phyloP scores from a whole-genome alignment of 1,140 invertebrate genomes.

The Colletes gigas region DNA sequence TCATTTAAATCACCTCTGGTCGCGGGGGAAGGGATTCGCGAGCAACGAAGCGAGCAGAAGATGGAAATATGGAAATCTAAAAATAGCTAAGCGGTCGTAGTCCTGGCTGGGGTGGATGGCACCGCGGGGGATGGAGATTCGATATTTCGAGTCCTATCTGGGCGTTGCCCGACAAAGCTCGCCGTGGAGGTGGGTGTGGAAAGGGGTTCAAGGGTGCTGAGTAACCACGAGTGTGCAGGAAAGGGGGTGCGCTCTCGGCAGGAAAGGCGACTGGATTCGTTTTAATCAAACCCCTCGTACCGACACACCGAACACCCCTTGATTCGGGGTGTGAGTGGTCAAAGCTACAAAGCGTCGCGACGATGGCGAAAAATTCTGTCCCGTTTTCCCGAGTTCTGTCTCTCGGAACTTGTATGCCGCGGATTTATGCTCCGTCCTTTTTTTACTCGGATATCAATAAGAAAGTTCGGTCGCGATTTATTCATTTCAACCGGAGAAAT shows the following conservation, averaged over 20 bases:
- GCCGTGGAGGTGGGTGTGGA: slow-evolving; percentile 38
- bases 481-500: too few species aligned
- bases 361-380: neutral
- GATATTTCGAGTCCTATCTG: slow-evolving; percentile 66
- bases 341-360: neutral
- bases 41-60: slow-evolving; percentile 1
- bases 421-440: too few species aligned
- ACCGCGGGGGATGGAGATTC: slow-evolving; percentile 48
- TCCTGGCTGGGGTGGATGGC: slow-evolving; percentile 8
- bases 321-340: neutral
- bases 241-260: neutral
- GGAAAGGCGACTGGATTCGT: slow-evolving; percentile 37
- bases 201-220: slow-evolving; percentile 43
- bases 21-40: neutral
- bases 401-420: neutral
- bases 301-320: neutral
- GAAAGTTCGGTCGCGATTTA: neutral
- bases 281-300: slow-evolving; percentile 41
- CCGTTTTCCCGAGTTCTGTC: neutral
- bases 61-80: slow-evolving; percentile 46
- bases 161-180: slow-evolving; percentile 68
- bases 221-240: slow-evolving; percentile 30
- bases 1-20: neutral
- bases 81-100: slow-evolving; percentile 44
- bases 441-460: too few species aligned